Base-by-base conservation (phyloP, 2,113 vertebrate genomes). In the Podilymbus podiceps region DNA sequence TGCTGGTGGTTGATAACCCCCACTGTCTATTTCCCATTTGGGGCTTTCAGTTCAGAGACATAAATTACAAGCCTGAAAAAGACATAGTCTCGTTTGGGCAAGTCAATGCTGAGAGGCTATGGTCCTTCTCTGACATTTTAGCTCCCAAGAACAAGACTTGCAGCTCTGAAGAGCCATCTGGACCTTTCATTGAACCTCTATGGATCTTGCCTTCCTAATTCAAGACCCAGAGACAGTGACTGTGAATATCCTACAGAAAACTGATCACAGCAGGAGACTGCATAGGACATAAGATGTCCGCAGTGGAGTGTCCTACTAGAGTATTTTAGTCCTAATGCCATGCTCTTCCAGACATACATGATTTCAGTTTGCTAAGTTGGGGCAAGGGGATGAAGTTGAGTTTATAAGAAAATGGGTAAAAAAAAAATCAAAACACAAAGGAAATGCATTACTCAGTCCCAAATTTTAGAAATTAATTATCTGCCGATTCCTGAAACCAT, bases 381-480 rank as follows among this genome's bases (percentile, higher is more conserved):
- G 20, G 15, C 5, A 4, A 40, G 44, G 5, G 3, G 10, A 13
- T 47, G 9, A 83, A 66, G 24, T 50, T 94, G 30, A 23, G 3
- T 47, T 66, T 49, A 4, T 55, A 55, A 47, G 47, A 50, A 74
- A 92, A 88, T 3, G 5, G 38, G 56, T 86, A 60, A 83, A 86
- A 62, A 86, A 62, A 42, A 82, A 66, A 33, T 38, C 35, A 85
- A 94, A 79, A 40, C 78, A 80, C 69, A 75, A 79, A 89, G 80
- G 40, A 85, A 94, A 90, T 63, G 21, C 79, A 96, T 91, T 91
- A 90, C 52, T 77, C 35, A 60, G 60, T 87, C 93, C 89, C 95
- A 90, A 87, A 52, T 88, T 97, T 96, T 76, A 85, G 76, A 97
- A 96, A 95, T 87, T 4, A 83, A 92, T 78, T 81, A 42, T 68